Percentiles rank a stretch among this genome's conserved stretches.
phyloP scores from a whole-genome alignment of 2,797 vertebrate genomes.

The Cirrhinus mrigala region DNA sequence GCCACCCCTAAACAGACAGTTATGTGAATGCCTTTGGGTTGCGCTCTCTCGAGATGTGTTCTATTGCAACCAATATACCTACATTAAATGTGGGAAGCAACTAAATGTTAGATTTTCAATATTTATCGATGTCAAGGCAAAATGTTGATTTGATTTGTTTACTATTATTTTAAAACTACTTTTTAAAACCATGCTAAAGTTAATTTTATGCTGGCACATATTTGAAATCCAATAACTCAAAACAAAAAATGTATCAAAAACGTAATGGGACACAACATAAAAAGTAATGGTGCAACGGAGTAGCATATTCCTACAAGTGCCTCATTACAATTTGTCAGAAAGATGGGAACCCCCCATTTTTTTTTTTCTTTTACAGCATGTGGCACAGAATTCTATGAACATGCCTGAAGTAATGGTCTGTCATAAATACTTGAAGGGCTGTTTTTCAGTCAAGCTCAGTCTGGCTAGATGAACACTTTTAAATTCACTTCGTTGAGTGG shows the following conservation, averaged over 20 bases:
- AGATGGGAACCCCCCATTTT: neutral
- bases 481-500: constrained; percentile 4
- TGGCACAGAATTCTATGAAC: neutral
- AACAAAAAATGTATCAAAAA: neutral
- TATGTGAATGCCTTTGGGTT: too few species aligned
- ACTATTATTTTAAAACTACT: neutral
- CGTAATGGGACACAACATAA: neutral
- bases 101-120: neutral
- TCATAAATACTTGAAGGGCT: neutral
- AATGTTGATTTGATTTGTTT: neutral
- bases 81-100: neutral
- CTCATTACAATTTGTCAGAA: neutral
- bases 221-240: neutral
- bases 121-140: neutral
- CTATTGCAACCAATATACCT: too few species aligned
- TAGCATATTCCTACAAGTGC: neutral
- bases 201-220: neutral
- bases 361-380: neutral
- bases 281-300: neutral
- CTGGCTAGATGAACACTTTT: neutral
- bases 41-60: too few species aligned
- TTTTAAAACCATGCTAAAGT: neutral
- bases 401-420: constrained; percentile 3
- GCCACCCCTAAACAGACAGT: too few species aligned
- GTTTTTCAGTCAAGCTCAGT: constrained; percentile 10